Conservation (phyloP, 2,797 vertebrate genomes). For the Calcarius lapponicus region DNA sequence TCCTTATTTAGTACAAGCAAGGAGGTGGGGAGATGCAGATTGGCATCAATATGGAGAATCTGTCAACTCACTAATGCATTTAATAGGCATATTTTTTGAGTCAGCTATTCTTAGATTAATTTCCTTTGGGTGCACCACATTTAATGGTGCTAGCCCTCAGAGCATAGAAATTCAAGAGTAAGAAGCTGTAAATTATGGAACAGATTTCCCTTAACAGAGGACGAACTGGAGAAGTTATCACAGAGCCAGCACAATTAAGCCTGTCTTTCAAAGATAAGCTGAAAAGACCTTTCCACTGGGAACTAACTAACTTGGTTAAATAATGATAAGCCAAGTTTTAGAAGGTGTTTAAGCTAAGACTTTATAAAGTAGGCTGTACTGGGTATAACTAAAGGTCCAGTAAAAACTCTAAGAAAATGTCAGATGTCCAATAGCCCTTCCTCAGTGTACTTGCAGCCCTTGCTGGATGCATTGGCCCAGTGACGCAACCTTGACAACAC, state of each 20-base stretch:
- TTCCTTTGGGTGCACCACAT: background rate
- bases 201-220: constrained; percentile 12
- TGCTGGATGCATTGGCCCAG: background rate
- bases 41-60: background rate
- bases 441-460: background rate
- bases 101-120: constrained; percentile 10
- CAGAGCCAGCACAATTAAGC: background rate
- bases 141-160: background rate
- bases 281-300: background rate
- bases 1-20: background rate
- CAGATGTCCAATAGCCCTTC: background rate
- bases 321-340: background rate
- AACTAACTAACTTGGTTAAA: constrained; percentile 16
- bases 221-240: constrained; percentile 31
- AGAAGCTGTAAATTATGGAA: constrained; percentile 20
- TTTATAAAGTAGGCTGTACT: background rate
- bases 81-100: constrained; percentile 11
- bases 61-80: background rate
- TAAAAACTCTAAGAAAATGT: background rate
- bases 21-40: background rate
- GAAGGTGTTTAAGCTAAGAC: constrained; percentile 1
- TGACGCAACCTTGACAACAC: background rate
- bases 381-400: background rate
- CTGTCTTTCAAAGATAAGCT: constrained; percentile 24
- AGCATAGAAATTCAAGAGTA: background rate